A percentile compares a stretch with the other conserved stretches of the same genome.
These are phyloP conservation scores for Rachycentron canadum DNA, from an alignment of 2,797 vertebrate species.

Conservation along the genomic window DNA sequence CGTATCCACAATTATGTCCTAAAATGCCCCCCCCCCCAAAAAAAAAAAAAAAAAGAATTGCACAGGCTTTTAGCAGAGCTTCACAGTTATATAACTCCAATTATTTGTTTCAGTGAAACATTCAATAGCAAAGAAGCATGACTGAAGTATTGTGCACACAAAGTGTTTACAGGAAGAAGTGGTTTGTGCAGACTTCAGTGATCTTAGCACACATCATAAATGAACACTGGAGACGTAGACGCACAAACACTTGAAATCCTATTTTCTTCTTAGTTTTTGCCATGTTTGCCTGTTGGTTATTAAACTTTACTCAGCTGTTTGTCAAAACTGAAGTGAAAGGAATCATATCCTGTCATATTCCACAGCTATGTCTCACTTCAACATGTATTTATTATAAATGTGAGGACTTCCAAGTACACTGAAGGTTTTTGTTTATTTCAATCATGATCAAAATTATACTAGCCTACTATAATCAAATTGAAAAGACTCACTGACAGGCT, in stretches of 20 bases:
- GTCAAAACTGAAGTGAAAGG: neutral
- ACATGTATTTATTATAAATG: neutral
- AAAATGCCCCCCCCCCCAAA: neutral
- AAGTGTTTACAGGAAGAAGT: neutral
- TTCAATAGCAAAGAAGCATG: neutral
- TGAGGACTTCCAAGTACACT: neutral
- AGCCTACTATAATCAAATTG: too few species aligned
- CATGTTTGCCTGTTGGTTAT: neutral
- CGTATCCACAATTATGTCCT: neutral
- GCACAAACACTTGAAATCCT: neutral
- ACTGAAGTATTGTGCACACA: neutral
- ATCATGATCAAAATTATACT: too few species aligned
- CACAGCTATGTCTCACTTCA: neutral
- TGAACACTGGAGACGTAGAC: neutral
- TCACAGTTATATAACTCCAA: conserved; percentile 10
- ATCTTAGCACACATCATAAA: neutral
- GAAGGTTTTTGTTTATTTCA: neutral
- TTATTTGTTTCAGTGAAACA: conserved; percentile 19
- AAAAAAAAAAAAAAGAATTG: neutral
- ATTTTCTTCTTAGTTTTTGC: too few species aligned
- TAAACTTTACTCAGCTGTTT: neutral
- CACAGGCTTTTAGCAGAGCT: neutral
- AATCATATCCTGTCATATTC: neutral
- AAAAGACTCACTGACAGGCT: neutral
- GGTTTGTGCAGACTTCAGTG: neutral